Evolutionary conservation across 1,140 invertebrate species (phyloP), one percentile per base, ranked within the genome.

Genomic region (Bradysia coprophila): DNA sequence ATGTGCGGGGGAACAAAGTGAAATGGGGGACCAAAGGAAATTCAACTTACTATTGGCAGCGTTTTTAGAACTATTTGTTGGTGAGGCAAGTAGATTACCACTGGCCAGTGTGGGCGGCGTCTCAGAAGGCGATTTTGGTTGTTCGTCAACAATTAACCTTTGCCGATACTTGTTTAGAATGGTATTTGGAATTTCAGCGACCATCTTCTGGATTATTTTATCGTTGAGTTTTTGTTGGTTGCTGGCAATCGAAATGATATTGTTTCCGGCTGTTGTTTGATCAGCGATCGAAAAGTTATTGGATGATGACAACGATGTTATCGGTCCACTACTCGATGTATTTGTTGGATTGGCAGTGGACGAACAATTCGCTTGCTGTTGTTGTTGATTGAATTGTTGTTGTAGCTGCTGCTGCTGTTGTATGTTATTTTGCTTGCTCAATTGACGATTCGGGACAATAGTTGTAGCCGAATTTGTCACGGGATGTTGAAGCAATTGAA

Each of bases 401-500:
- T 51, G 52, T 42, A 45, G 45, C 42, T 54, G 53, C 42, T 56
- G 49, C 31, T 56, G 50, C 47, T 63, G 61, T 49, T 59, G 51
- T 28, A 8, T 28, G 24, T 28, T 28, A 13, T 28, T 28, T 6
- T 28, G 24, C 6, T 13, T 28, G 24, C 24, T 28, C n/a, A n/a
- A n/a, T n/a, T n/a, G n/a, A n/a, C n/a, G n/a, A n/a, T n/a, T n/a
- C n/a, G n/a, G n/a, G n/a, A n/a, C n/a, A n/a, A n/a, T n/a, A n/a
- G n/a, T n/a, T n/a, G n/a, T n/a, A n/a, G n/a, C n/a, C n/a, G n/a
- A n/a, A n/a, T n/a, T n/a, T n/a, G n/a, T n/a, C n/a, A n/a, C n/a
- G n/a, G 63, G 60, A 48, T 62, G 64, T 47, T 56, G 64, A 55
- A 6, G 57, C 56, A n/a, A n/a, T n/a, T n/a, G n/a, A n/a, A n/a